phyloP scores from a whole-genome alignment of 2,113 vertebrate genomes.

The Cryptoleucopteryx plumbea region DNA sequence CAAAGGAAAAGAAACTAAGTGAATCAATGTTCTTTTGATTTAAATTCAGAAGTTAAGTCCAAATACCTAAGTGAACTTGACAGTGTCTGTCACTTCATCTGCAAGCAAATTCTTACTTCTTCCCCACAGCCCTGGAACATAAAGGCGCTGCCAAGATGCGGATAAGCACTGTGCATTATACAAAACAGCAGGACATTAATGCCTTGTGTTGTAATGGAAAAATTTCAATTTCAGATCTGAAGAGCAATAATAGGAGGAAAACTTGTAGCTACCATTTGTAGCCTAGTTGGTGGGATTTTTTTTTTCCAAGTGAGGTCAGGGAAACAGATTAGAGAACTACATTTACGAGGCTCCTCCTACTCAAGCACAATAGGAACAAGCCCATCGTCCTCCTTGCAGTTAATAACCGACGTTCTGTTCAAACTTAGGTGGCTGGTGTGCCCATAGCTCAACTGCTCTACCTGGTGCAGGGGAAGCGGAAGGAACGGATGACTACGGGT shows the following conservation, averaged over 20 bases:
- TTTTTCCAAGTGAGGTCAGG: neutral
- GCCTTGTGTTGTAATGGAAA: neutral
- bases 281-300: neutral
- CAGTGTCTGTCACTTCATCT: neutral
- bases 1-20: neutral
- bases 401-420: neutral
- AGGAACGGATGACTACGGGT: neutral
- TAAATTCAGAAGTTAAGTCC: neutral
- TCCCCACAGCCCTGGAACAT: neutral
- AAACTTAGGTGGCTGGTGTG: neutral
- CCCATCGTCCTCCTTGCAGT: neutral
- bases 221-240: neutral
- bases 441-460: neutral
- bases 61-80: neutral
- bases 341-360: neutral
- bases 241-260: neutral
- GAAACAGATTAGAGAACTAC: neutral
- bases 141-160: neutral
- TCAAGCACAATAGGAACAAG: neutral
- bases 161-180: neutral
- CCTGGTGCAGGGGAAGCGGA: neutral
- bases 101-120: neutral
- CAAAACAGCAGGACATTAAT: neutral
- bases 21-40: neutral
- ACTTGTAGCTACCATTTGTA: neutral